Base-by-base conservation (phyloP, 2,888 invertebrate species). In the Nomada ruficornis region DNA sequence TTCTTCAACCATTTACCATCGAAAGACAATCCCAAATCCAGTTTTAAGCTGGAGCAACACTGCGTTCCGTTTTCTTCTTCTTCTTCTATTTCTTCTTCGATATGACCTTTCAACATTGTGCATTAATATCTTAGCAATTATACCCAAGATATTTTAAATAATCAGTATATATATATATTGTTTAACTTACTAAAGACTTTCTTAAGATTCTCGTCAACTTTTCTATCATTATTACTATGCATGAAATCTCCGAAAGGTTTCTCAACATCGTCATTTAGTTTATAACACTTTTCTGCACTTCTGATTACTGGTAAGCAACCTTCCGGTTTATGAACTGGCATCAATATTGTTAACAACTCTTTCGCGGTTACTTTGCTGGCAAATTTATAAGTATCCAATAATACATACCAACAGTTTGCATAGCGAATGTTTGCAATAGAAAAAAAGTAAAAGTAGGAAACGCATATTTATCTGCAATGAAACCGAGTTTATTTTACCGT, bases 1-100 rank as follows among this genome's bases (percentile, higher is more conserved):
- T 67, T 77, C 29, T 44, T 82, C 20, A 88, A 60, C 88, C 89
- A 90, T 70, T 82, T 76, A 23, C 80, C 82, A 68, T 90, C 82
- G 20, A 64, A 57, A 4, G 89, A 88, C 26, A 89, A 70, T 44
- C 70, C 36, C 18, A 55, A n/a, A 54, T 71, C 78, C 18, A 74
- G 64, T 36, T 57, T 73, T 26, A 64, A 44, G 13, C 74, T 72
- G 4, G 44, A 52, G 9, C 63, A 60, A 64, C 55, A 65, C 47
- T 23, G 9, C 11, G 15, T 29, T 18, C 23, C 59, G 15, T 52
- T 60, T 11, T 52, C 52, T n/a, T 72, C 60, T 11, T 23, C 44
- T 26, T 60, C 64, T 36, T 15, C 15, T 9, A 20, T 7, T 13
- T 23, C 52, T 18, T 77, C 59, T 15, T 65, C 42, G 13, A 7